Evolutionary conservation across 2,113 vertebrate species (phyloP).

Genomic region (Heptranchias perlo): DNA sequence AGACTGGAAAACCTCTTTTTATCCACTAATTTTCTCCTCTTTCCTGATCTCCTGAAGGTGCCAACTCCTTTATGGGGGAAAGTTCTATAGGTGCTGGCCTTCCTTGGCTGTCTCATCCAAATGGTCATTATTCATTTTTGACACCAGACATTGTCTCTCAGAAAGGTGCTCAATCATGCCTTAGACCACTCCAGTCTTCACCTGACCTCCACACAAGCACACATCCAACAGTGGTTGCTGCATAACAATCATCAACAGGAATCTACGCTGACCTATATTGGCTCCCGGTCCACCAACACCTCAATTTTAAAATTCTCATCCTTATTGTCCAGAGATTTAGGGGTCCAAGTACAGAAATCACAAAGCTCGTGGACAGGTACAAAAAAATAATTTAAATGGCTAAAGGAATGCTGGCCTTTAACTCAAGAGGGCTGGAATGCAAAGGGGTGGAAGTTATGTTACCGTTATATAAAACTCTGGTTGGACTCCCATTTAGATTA

Average conservation of each 20-base stretch:
- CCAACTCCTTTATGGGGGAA: background rate
- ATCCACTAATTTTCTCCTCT: background rate
- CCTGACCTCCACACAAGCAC: background rate
- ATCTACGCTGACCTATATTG: background rate
- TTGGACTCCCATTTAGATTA: no score
- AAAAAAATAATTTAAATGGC: no score
- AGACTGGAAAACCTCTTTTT: no score
- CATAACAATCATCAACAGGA: background rate
- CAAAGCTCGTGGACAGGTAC: no score
- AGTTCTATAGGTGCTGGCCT: background rate
- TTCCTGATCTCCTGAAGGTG: background rate
- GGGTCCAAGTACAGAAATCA: no score
- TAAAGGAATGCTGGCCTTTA: no score
- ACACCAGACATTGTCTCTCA: background rate
- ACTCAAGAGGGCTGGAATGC: no score
- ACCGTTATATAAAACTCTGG: no score
- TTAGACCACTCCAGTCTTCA: background rate
- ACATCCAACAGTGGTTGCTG: background rate
- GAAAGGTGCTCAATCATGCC: background rate
- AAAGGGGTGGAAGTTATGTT: no score
- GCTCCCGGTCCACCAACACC: background rate
- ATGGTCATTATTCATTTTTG: background rate
- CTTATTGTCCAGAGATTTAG: no score
- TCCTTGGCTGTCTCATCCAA: background rate
- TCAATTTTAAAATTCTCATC: background rate